Base-by-base conservation (phyloP, 2,113 vertebrate genomes). In the Takifugu bimaculatus region DNA sequence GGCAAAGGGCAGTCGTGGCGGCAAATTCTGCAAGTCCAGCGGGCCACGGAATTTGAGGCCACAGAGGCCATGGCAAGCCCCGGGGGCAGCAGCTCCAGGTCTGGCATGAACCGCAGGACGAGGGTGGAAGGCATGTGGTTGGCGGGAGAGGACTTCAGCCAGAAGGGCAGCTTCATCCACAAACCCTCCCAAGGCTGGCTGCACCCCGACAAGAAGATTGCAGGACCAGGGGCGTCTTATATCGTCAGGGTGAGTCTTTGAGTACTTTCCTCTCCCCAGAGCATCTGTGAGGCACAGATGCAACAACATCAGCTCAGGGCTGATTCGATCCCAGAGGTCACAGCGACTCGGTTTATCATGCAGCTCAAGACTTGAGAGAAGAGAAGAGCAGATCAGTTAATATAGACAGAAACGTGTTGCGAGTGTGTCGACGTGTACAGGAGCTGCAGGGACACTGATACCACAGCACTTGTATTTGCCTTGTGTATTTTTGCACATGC, bases 151-250 rank as follows among this genome's bases (percentile, higher is more conserved):
- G 94, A 96, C 49, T 92, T 94, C 89, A 92, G 74, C 77, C 94
- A 94, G 69, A 96, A 94, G 75, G 93, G 93, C 42, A 94, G 90
- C 81, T 96, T 98, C 85, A 94, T 98, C 87, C 93, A 94, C 87
- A 98, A 97, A 83, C 96, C 96, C 2, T 90, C 94, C n/a, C 94
- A 96, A 74, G 96, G 96, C 57, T 98, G 96, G 95, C 87, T 96
- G 67, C 96, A 98, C 79, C 91, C 95, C 4, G 96, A 97, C 71
- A 93, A 93, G 80, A 88, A 92, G 82, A 93, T 97, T 57, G 82
- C 91, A 72, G 94, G 95, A 69, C 89, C 93, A 0, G 96, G 96
- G 4, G 93, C 93, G 29, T 95, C 93, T 63, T 98, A 98, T 76
- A 92, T 97, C 28, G 94, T 98, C 63, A 91, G 94, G 92, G 96